Evolutionary conservation across 2,113 vertebrate species (phyloP).

Genomic region (Menura novaehollandiae): DNA sequence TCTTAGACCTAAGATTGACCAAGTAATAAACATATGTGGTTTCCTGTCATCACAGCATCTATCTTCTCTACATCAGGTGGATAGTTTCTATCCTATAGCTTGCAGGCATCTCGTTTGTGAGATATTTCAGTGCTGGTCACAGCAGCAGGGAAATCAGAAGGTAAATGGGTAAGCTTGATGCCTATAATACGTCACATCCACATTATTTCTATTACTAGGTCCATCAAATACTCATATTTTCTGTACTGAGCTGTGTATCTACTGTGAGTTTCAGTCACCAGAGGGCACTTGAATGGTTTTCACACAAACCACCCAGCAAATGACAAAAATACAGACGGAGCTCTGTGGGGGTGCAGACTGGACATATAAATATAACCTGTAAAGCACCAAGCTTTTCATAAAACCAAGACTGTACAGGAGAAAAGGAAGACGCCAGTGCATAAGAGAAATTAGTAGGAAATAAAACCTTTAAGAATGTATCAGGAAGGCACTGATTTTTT

Average conservation of each 20-base stretch:
- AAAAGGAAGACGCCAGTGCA: background rate
- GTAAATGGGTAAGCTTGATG: background rate
- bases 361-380: background rate
- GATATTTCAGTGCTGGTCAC: background rate
- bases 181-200: background rate
- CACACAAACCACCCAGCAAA: background rate
- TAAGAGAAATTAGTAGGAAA: background rate
- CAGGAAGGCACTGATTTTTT: background rate
- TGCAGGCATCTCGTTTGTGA: background rate
- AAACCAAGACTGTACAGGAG: background rate
- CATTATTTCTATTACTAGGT: background rate
- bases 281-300: slow-evolving; percentile 25
- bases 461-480: background rate
- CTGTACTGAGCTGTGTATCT: background rate
- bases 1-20: background rate
- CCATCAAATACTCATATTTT: background rate
- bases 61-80: background rate
- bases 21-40: background rate
- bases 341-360: background rate
- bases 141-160: background rate
- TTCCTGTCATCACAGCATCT: background rate
- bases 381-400: background rate
- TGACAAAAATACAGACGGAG: background rate
- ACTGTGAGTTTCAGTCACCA: background rate
- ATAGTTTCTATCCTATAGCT: background rate